Percentiles rank a stretch among this genome's conserved stretches.
These are phyloP conservation scores for Ceyx margarethae DNA, from an alignment of 2,113 vertebrate genomes.

Conservation along the genomic window DNA sequence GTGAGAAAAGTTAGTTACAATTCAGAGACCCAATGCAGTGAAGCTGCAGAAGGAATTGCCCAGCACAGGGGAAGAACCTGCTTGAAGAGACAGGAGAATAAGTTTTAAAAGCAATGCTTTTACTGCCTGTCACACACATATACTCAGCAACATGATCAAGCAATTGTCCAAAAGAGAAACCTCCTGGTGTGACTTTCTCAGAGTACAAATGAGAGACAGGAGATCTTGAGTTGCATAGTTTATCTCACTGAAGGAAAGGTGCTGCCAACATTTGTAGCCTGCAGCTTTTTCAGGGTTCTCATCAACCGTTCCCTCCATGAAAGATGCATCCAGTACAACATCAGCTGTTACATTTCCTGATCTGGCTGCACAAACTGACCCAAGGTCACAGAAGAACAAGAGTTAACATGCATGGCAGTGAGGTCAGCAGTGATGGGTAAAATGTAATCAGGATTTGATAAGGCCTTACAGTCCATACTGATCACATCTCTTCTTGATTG, in stretches of 20 bases:
- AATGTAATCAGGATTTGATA: not conserved
- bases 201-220: not conserved
- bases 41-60: not conserved
- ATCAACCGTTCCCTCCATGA: not conserved
- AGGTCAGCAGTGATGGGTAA: not conserved
- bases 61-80: not conserved
- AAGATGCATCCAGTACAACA: not conserved
- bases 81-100: not conserved
- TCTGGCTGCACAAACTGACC: not conserved
- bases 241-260: not conserved
- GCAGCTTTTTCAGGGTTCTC: not conserved
- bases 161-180: not conserved
- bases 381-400: not conserved
- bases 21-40: not conserved
- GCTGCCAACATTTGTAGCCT: not conserved
- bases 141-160: not conserved
- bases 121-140: not conserved
- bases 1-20: not conserved
- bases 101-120: not conserved
- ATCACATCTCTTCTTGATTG: not conserved
- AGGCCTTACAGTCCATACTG: not conserved
- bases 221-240: not conserved
- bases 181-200: not conserved
- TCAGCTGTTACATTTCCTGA: not conserved
- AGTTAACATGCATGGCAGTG: not conserved